Base-by-base conservation (phyloP, 2,888 invertebrate genomes). In the Caenorhabditis parvicauda region DNA sequence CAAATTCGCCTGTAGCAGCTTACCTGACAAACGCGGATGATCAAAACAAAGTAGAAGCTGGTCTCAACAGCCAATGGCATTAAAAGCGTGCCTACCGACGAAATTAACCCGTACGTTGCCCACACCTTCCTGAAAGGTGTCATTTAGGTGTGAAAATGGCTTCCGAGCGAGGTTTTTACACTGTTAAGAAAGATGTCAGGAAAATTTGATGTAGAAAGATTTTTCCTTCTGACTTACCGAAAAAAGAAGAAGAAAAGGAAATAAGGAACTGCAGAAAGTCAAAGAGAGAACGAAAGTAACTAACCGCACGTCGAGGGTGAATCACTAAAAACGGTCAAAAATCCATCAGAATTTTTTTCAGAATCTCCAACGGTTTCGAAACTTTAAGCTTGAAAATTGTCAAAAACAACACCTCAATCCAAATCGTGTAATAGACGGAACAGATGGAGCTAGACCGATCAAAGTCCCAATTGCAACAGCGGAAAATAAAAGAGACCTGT, bases 381-480 rank as follows among this genome's bases (percentile, higher is more conserved):
- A 14, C 3, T 37, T 22, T 19, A 39, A 12, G 22, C 7, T 47
- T n/a, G n/a, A n/a, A n/a, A n/a, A n/a, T n/a, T n/a, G n/a, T n/a
- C n/a, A n/a, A n/a, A n/a, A n/a, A n/a, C n/a, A n/a, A n/a, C n/a
- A 64, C 64, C 69, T 47, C 21, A 69, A 53, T 35, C 69, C 69
- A 17, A 43, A 52, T 51, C 25, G 28, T 4, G 54, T 52, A 12
- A 60, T 52, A 2, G 66, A 25, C 5, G 55, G 53, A n/a, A 57
- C 58, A 2, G 63, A 54, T n/a, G 69, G 69, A 24, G 66, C 42
- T 0, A 63, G 58, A 0, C 69, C 69, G 14, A 60, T 21, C 2
- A 69, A 54, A 24, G 59, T 61, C n/a, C 69, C 69, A 22, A 69
- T 47, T n/a, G 64, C 63, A 21, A 60, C 54, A 3, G 69, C 64